Percentiles rank a stretch among this genome's conserved stretches.
These are phyloP conservation scores for Drosophila lowei DNA, from an alignment of 1,140 invertebrate species.

Conservation along the genomic window DNA sequence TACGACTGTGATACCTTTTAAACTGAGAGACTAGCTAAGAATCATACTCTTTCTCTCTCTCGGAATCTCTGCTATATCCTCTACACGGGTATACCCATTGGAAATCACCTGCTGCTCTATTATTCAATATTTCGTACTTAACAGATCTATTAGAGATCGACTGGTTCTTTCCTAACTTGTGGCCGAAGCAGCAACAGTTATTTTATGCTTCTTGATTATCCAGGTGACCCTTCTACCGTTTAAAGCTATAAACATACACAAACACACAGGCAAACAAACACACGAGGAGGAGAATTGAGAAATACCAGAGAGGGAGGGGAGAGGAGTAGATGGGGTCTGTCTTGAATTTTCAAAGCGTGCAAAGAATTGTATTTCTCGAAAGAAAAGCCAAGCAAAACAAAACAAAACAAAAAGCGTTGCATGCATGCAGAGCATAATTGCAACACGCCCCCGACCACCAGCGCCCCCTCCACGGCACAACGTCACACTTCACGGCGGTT, in stretches of 20 bases:
- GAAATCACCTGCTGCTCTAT: constrained; percentile 4
- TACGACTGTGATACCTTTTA: too few species aligned
- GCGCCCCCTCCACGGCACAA: neutral
- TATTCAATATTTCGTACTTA: neutral
- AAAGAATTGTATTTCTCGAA: constrained; percentile 35
- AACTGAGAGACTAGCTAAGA: too few species aligned
- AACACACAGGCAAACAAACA: neutral
- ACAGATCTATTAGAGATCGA: too few species aligned
- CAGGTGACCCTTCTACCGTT: constrained; percentile 47
- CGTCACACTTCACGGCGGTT: constrained; percentile 45
- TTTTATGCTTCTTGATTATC: constrained; percentile 54
- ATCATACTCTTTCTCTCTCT: too few species aligned
- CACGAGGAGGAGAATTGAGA: constrained; percentile 32
- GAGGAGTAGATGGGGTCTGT: constrained; percentile 7
- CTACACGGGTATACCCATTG: neutral
- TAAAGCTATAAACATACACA: neutral
- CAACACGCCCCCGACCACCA: constrained; percentile 8
- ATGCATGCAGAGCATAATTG: constrained; percentile 64
- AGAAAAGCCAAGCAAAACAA: constrained; percentile 13
- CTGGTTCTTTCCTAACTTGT: neutral
- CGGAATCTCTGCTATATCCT: too few species aligned
- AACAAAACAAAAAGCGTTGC: constrained; percentile 36
- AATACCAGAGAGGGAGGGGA: constrained; percentile 14
- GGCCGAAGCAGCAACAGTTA: constrained; percentile 6
- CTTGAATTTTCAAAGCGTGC: constrained; percentile 51